Conservation (phyloP, 92 coral and sea anemone genomes). For the Siderastrea siderea region DNA sequence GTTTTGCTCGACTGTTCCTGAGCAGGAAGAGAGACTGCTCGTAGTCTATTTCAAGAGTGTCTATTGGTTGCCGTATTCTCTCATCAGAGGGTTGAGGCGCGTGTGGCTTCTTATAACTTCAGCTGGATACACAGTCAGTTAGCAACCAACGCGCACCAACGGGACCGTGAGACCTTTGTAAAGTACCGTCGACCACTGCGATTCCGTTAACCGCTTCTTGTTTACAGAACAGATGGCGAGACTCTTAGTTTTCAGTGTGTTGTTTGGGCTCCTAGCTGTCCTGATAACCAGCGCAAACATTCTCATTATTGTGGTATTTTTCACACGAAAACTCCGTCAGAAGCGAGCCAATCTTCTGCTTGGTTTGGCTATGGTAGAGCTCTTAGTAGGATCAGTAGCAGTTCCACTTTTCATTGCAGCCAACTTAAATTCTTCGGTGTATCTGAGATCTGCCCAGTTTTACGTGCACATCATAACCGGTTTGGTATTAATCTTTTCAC, state of each 20-base stretch:
- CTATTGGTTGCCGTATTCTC: no score
- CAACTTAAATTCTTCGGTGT: background rate
- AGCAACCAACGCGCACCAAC: no score
- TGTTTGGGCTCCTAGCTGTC: background rate
- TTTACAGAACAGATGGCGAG: background rate
- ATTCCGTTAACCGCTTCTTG: background rate
- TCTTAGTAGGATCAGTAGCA: background rate
- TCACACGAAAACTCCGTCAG: background rate
- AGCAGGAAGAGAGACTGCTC: no score
- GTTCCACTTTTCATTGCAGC: background rate
- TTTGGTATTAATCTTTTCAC: slow-evolving; percentile 29
- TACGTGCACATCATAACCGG: slow-evolving; percentile 39
- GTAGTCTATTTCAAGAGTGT: no score
- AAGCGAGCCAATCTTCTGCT: background rate
- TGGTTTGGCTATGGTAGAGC: background rate
- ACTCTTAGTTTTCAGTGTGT: background rate
- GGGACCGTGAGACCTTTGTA: no score
- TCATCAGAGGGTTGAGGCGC: no score
- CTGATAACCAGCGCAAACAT: background rate
- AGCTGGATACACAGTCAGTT: no score
- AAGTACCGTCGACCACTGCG: no score
- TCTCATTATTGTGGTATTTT: background rate
- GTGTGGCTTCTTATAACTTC: no score
- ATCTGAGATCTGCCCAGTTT: background rate
- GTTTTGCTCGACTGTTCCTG: no score